Evolutionary conservation across 2,113 vertebrate genomes (phyloP).

Genomic region (Anhinga anhinga): DNA sequence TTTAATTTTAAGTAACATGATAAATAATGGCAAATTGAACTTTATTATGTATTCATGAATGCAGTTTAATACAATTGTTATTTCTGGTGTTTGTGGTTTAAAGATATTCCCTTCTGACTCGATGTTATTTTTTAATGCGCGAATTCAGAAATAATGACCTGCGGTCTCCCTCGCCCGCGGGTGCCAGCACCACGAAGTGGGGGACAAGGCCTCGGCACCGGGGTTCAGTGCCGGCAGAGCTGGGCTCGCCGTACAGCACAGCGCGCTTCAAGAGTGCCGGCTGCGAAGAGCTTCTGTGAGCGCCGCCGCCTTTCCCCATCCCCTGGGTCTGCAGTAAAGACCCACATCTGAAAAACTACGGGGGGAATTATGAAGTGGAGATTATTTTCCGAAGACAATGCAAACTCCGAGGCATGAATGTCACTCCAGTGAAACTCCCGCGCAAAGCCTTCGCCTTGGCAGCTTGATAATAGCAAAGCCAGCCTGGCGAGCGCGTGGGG

Average conservation of each 20-base stretch:
- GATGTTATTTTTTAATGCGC: slow-evolving; percentile 51
- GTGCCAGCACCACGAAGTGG: background rate
- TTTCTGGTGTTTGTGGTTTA: slow-evolving; percentile 70
- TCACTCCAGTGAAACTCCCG: background rate
- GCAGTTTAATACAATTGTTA: slow-evolving; percentile 66
- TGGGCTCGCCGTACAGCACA: accelerated
- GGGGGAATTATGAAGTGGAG: background rate
- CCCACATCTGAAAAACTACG: accelerated
- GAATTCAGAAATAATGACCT: slow-evolving; percentile 47
- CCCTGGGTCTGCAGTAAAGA: background rate
- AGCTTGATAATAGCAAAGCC: background rate
- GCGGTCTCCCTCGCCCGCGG: background rate
- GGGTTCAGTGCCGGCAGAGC: background rate
- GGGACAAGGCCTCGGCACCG: accelerated
- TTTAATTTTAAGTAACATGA: slow-evolving; percentile 66
- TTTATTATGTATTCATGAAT: slow-evolving; percentile 73
- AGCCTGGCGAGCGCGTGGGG: background rate
- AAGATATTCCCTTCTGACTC: slow-evolving; percentile 55
- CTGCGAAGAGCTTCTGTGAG: background rate
- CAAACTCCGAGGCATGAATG: background rate
- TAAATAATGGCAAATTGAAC: slow-evolving; percentile 74
- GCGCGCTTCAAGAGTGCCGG: accelerated
- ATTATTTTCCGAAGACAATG: slow-evolving; percentile 33
- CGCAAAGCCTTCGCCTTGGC: background rate
- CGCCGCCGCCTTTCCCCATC: background rate